phyloP scores from a whole-genome alignment of 1,140 invertebrate genomes.

The Microplitis demolitor region DNA sequence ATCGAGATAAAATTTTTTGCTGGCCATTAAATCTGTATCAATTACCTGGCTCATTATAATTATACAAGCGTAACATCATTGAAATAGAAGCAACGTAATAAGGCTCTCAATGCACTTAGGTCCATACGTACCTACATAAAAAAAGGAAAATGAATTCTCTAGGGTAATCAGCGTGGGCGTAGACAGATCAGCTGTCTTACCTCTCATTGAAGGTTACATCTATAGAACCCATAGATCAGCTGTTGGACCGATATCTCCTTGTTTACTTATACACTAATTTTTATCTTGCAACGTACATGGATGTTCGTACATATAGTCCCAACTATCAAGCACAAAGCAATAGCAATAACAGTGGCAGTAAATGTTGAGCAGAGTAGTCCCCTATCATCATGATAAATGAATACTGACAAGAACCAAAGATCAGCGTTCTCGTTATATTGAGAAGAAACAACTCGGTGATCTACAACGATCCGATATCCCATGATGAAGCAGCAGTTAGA shows the following conservation, averaged over 20 bases:
- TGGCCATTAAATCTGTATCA: neutral
- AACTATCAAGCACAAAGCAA: too few species aligned
- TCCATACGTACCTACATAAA: neutral
- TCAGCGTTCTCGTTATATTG: too few species aligned
- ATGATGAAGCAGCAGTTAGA: neutral
- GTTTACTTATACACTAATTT: neutral
- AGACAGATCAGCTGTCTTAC: constrained; percentile 23
- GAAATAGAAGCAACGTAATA: constrained; percentile 6
- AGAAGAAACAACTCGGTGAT: too few species aligned
- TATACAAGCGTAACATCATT: neutral
- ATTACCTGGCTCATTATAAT: neutral
- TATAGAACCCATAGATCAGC: neutral
- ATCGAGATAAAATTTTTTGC: neutral
- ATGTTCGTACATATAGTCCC: too few species aligned
- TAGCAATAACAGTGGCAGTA: too few species aligned
- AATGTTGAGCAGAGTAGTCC: too few species aligned
- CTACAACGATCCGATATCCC: too few species aligned
- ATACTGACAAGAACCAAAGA: too few species aligned
- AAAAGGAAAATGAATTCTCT: constrained; percentile 26
- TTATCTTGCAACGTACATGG: neutral
- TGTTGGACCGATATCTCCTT: neutral
- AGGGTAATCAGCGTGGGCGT: constrained; percentile 29
- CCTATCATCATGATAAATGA: too few species aligned
- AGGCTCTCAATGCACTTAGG: too few species aligned
- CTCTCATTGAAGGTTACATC: neutral